Base-by-base conservation (phyloP, 2,797 vertebrate genomes). In the Natrix natrix region DNA sequence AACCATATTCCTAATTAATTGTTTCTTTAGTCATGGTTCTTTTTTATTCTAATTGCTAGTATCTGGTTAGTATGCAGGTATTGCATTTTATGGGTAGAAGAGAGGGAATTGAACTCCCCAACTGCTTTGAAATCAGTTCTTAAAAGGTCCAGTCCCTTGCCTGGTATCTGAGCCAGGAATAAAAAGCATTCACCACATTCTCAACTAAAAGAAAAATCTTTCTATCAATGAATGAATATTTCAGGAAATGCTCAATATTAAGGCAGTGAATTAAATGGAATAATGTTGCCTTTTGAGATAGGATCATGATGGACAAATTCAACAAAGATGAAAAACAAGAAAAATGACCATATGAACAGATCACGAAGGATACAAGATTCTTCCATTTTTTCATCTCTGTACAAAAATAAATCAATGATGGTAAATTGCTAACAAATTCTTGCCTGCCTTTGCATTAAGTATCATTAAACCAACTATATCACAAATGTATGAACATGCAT, bases 1-100 rank as follows among this genome's bases (percentile, higher is more conserved):
- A 95, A 59, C 92, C 93, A 28, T 91, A 93, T 90, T 93, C 74
- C 91, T 95, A 96, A 95, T 96, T 96, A 96, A 95, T 95, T 93
- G 93, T 89, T 96, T 93, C 94, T 96, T 95, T 89, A 94, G 95
- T 95, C 94, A 95, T 59, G 20, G n/a, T 6, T 94, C 93, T 94
- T 83, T 7, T 87, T 93, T 60, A 91, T 91, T 91, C 95, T 87
- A 94, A 94, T 91, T 91, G 90, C 59, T 88, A 90, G 17, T 86
- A 78, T 86, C n/a, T 1, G 14, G 55, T 94, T 94, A 37, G 32
- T 37, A 37, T 37, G 92, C 89, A 92, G 83, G 92, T 92, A 11
- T 87, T 78, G 61, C 74, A 78, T 93, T 91, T 90, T 28, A 89
- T 87, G 92, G 89, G 87, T 93, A 11, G 52, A 60, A 91, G 89